Evolutionary conservation across 2,797 vertebrate genomes (phyloP), one percentile per base, ranked within the genome.

Genomic region (Phataginus tricuspis): DNA sequence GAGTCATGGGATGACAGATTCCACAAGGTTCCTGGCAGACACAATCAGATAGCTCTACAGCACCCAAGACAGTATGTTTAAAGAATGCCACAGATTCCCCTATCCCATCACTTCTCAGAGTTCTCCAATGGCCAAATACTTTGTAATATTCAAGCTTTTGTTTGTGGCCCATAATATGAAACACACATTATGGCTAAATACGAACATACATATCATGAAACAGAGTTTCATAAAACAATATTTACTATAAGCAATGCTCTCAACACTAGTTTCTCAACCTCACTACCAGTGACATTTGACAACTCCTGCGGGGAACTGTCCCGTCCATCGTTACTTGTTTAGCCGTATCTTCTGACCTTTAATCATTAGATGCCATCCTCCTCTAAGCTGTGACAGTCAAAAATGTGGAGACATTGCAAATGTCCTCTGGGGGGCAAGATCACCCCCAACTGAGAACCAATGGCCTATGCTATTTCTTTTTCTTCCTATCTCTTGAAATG

Each of bases 1-100:
- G 99, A 99, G 98, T 99, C 99, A 0, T 99, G 99, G 0, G 99
- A 99, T 3, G 99, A 99, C 92, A 99, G 98, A 98, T 99, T 99
- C 99, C 99, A 99, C 92, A 99, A 98, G 0, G 99, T 99, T 72
- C 99, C 99, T 99, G 96, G 7, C 11, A 64, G 45, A 96, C 82
- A 97, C 25, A 96, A 89, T 96, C 55, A 96, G 86, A 84, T 5
- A 93, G 77, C 21, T 64, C 93, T 92, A 66, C n/a, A 87, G 68
- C 11, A 85, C 57, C 69, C 94, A 87, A 87, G 49, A 79, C 12
- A 61, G 42, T 63, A 42, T 29, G 7, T 69, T 1, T 49, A 34
- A 79, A 92, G 82, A 79, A 31, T 4, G 25, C 31, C 80, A 75
- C 19, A 87, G 25, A 88, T 86, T 31, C 59, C 34, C 82, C 27